These are phyloP conservation scores for Rhinophrynus dorsalis DNA, from an alignment of 2,797 vertebrate species.

Conservation along the genomic window DNA sequence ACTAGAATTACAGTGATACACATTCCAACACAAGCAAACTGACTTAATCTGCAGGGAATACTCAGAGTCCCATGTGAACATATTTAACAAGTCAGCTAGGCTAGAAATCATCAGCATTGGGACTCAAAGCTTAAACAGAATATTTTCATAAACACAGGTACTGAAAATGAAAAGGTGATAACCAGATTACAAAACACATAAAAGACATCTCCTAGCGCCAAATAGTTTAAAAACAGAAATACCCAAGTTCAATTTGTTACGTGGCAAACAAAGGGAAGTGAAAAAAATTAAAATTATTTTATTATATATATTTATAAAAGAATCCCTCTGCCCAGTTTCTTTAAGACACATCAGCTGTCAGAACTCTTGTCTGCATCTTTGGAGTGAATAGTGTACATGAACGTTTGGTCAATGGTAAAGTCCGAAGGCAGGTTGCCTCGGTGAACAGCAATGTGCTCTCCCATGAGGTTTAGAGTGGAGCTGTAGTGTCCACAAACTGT, in stretches of 20 bases:
- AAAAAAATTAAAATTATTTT: no score
- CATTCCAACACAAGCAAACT: slow-evolving; percentile 6
- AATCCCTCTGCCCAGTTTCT: background rate
- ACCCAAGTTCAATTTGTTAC: background rate
- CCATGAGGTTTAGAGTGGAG: slow-evolving; percentile 95
- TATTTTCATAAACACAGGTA: background rate
- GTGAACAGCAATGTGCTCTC: slow-evolving; percentile 92
- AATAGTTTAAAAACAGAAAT: background rate
- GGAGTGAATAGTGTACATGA: slow-evolving; percentile 98
- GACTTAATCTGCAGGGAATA: background rate
- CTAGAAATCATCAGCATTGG: background rate
- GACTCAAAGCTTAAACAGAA: background rate
- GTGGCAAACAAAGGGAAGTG: no score
- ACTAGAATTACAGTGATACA: slow-evolving; percentile 4
- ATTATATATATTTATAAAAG: no score
- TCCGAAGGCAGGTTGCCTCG: slow-evolving; percentile 89
- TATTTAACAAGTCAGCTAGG: background rate
- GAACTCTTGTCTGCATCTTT: slow-evolving; percentile 84
- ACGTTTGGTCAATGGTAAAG: slow-evolving; percentile 97
- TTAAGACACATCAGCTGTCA: slow-evolving; percentile 76
- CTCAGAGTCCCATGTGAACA: background rate
- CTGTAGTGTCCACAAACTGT: slow-evolving; percentile 92
- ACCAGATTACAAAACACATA: background rate
- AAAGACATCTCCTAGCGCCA: slow-evolving; percentile 9
- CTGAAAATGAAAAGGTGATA: background rate